Conservation (phyloP, 2,888 invertebrate genomes). For the Drosophila kokeensis region DNA sequence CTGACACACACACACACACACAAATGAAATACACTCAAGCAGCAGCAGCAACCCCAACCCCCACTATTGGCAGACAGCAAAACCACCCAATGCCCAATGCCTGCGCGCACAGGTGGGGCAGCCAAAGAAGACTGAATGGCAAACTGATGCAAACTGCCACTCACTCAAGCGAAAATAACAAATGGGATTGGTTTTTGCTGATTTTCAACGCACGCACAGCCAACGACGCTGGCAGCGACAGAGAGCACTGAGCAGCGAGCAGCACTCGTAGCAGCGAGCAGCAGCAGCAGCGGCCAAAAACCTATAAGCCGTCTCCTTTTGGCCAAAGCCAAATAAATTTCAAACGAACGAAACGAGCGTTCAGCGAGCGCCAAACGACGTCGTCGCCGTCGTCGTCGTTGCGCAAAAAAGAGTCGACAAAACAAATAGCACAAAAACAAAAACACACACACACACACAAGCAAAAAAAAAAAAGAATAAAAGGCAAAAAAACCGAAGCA, state of each 20-base stretch:
- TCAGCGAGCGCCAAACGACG: conserved; percentile 54
- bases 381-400: conserved; percentile 43
- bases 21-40: conserved; percentile 25
- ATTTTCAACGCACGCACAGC: conserved; percentile 77
- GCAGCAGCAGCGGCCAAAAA: conserved; percentile 64
- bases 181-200: conserved; percentile 86
- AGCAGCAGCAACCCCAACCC: conserved; percentile 21
- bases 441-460: conserved; percentile 41
- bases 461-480: not conserved
- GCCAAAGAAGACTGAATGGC: conserved; percentile 74
- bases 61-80: conserved; percentile 1
- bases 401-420: conserved; percentile 64
- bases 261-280: conserved; percentile 45
- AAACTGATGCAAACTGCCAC: conserved; percentile 84
- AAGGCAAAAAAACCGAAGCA: conserved; percentile 20
- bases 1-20: conserved; percentile 39
- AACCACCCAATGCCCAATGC: conserved; percentile 60
- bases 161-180: conserved; percentile 85
- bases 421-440: conserved; percentile 55
- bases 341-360: conserved; percentile 74
- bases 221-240: conserved; percentile 38
- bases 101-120: conserved; percentile 70
- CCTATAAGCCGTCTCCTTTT: conserved; percentile 84
- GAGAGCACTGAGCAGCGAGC: conserved; percentile 54
- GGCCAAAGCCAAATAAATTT: conserved; percentile 84